These are phyloP conservation scores for Mirounga angustirostris DNA, from an alignment of 2,113 vertebrate genomes.

Conservation along the genomic window DNA sequence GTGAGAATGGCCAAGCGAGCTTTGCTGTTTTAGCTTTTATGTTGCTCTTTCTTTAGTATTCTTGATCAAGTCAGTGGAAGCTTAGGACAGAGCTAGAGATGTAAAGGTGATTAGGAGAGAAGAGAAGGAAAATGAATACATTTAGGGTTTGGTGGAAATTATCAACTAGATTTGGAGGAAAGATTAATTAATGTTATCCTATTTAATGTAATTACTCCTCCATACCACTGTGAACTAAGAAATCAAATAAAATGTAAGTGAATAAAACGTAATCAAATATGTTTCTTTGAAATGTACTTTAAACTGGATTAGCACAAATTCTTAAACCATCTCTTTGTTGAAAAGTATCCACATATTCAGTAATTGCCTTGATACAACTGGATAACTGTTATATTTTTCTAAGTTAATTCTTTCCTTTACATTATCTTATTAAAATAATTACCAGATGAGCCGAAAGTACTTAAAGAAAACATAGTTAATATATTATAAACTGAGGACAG, in stretches of 20 bases:
- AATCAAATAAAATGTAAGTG: conserved; percentile 47
- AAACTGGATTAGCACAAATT: conserved; percentile 7
- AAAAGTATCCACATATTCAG: conserved; percentile 20
- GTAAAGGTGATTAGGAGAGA: neutral
- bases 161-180: neutral
- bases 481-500: neutral
- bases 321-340: conserved; percentile 8
- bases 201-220: neutral
- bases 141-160: neutral
- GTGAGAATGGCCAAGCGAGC: neutral
- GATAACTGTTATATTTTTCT: conserved; percentile 5
- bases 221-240: neutral
- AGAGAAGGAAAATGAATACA: neutral
- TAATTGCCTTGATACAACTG: conserved; percentile 48
- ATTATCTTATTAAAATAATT: conserved; percentile 30
- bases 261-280: conserved; percentile 53
- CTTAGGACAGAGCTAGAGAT: neutral
- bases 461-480: neutral
- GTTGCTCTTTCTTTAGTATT: neutral
- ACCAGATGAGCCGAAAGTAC: neutral
- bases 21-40: neutral
- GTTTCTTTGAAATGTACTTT: conserved; percentile 49
- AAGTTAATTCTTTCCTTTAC: conserved; percentile 42
- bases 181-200: conserved; percentile 48
- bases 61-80: neutral